Evolutionary conservation across 2,113 vertebrate species (phyloP), one percentile per base, ranked within the genome.

Genomic region (Genyomyrus donnyi): DNA sequence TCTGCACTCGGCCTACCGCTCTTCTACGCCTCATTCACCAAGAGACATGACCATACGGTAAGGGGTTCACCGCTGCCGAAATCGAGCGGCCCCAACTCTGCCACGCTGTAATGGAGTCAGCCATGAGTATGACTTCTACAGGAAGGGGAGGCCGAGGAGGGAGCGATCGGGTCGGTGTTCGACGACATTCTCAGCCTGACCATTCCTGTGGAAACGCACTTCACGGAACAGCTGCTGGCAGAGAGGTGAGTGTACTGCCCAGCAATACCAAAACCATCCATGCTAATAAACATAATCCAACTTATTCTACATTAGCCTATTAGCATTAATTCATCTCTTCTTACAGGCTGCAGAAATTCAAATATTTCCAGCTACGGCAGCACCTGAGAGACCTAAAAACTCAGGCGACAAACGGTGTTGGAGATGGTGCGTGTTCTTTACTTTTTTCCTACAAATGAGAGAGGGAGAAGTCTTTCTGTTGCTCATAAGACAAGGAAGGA

Each of bases 291-390:
- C 21, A 48, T 21, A n/a, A 42, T 46, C 3, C 83, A 46, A 0
- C 24, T 48, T 48, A 4, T n/a, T 87, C 46, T 62, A 39, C 56
- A 39, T 15, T 46, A 45, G 31, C 7, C 31, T 66, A 11, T 58
- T 45, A 24, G 7, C 35, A 53, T 53, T 88, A 8, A 42, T 90
- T 86, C n/a, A 19, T 88, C 45, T 53, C 13, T 17, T 86, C 15
- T 91, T 91, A 52, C 85, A 97, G 96, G 90, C 94, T 95, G 56
- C 91, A 96, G 89, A 95, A 93, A 53, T 97, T 95, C 90, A 95
- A 94, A 46, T 94, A 93, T 91, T 96, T 95, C 90, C 94, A 94
- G 58, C 21, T 96, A 24, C 94, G 95, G 84, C 94, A 96, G 89
- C 92, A 95, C n/a, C 90, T 96, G 42, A 80, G 50, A 11, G 91